Conservation (phyloP, 2,797 vertebrate species). For the Enteromius mattozi region DNA sequence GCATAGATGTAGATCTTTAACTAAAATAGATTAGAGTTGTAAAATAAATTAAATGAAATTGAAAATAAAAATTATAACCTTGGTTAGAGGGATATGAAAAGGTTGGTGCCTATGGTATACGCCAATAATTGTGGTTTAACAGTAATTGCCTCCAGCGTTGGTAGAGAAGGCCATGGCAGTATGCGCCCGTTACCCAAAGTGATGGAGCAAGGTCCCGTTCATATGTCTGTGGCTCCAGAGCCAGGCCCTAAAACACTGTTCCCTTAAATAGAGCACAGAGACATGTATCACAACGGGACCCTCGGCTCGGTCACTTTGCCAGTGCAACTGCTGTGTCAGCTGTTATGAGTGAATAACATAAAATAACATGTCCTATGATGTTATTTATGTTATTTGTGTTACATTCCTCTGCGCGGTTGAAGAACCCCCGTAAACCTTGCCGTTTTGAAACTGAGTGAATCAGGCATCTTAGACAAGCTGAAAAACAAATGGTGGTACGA, state of each 20-base stretch:
- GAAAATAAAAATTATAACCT: neutral
- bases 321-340: conserved; percentile 65
- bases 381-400: conserved; percentile 99
- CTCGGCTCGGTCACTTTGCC: conserved; percentile 92
- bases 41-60: neutral
- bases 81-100: conserved; percentile 12
- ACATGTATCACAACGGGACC: conserved; percentile 93
- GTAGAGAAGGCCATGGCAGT: conserved; percentile 85
- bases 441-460: conserved; percentile 99
- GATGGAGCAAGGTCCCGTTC: conserved; percentile 98
- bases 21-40: neutral
- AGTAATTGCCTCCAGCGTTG: conserved; percentile 87
- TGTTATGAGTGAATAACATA: conserved; percentile 93
- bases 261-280: conserved; percentile 75
- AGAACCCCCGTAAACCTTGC: conserved; percentile 99
- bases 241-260: conserved; percentile 66
- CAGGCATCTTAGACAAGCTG: conserved; percentile 99
- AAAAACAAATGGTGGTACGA: conserved; percentile 99
- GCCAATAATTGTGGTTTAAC: conserved; percentile 92
- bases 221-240: conserved; percentile 89
- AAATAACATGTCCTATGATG: conserved; percentile 99
- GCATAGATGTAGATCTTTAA: neutral
- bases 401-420: conserved; percentile 89
- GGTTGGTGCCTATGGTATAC: conserved; percentile 22
- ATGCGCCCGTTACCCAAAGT: conserved; percentile 96